Base-by-base conservation (phyloP, 2,888 invertebrate genomes). In the Lathronympha strigana region DNA sequence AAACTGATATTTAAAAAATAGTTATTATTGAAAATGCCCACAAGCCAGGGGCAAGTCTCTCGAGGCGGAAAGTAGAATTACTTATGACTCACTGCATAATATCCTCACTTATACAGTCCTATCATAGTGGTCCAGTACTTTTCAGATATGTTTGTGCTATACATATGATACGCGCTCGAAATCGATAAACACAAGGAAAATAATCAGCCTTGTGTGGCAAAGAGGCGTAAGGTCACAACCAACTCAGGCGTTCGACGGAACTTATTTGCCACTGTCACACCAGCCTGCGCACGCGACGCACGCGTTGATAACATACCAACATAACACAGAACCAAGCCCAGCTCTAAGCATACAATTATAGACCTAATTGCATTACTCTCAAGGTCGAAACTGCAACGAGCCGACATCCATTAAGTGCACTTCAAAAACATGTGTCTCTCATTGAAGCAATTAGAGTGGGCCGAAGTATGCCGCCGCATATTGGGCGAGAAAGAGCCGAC, bases 401-500 rank as follows among this genome's bases (percentile, higher is more conserved):
- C 4, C 55, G 9, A 0, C 43, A 8, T 1, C n/a, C n/a, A 55
- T 40, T 17, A 19, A 31, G 19, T 21, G 57, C 57, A 28, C 43
- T 45, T 31, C 25, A 23, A 11, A 28, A 45, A 57, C 21, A 57
- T 92, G 92, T 91, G 91, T 76, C 76, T 92, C 67, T 86, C 88
- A 50, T 77, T 91, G 67, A 90, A 90, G 73, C 86, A 86, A 77
- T 75, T 89, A 68, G 90, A 90, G 76, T 85, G 87, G 83, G 79
- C 85, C 71, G 89, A 89, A 64, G 82, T 90, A 49, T 89, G 84
- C 75, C 81, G 86, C 51, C 82, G 84, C 31, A 76, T 90, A 43
- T 19, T 64, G 51, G 64, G 73, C 15, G 87, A 86, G 45, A 79
- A 76, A 60, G 83, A 85, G 21, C 71, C 74, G 8, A 80, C 25